Evolutionary conservation across 2,113 vertebrate species (phyloP), one percentile per base, ranked within the genome.

Genomic region (Paratilapia polleni): DNA sequence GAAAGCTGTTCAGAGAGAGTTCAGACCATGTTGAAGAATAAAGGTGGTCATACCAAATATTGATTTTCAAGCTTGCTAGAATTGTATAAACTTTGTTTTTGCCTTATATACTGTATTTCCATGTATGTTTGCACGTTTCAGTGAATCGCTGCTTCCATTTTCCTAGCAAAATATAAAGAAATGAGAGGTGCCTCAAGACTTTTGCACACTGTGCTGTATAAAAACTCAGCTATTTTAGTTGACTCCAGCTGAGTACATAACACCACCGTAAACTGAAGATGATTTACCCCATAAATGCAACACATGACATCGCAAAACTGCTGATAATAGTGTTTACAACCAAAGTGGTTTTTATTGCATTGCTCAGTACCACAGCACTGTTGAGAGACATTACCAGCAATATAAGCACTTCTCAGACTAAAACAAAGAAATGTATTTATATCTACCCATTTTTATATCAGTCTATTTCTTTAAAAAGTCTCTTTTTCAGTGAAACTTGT

Each of bases 401-500:
- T 0, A 52, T 5, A 4, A 7, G 3, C 5, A 31, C 0, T 12
- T 26, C 63, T 8, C 38, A 47, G 8, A 0, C 38, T 0, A 4
- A 68, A 47, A 47, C n/a, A n/a, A n/a, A n/a, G n/a, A n/a, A n/a
- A n/a, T n/a, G n/a, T n/a, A n/a, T n/a, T n/a, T n/a, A n/a, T 31
- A 31, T 4, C 28, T 31, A 31, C 28, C 28, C 28, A 31, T 47
- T 47, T 68, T 12, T 68, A 5, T 49, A 19, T 68, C 17, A 68
- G 41, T 49, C 41, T 49, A n/a, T 68, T 68, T 4, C 26, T 68
- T 14, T 47, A 68, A 19, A 31, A 19, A 68, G 22, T 49, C 19
- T 0, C 0, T 24, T 28, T 15, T 47, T 19, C 26, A 9, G 49
- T 49, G 2, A 28, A 70, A 70, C n/a, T 19, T 26, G 0, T 28